Evolutionary conservation across 2,888 invertebrate species (phyloP).

Genomic region (Ochropacha duplaris): DNA sequence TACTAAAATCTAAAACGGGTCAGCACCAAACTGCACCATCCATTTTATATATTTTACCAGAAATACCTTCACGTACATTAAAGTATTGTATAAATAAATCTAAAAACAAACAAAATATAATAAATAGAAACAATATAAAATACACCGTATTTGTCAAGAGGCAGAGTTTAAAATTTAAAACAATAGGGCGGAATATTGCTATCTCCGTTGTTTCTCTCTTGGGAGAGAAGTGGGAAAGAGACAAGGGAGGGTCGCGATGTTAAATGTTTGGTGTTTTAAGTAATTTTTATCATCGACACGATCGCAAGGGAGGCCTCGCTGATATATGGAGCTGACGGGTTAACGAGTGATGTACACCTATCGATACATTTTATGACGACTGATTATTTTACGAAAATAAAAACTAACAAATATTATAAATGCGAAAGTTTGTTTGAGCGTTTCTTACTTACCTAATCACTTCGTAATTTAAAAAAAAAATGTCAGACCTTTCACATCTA

Average conservation of each 20-base stretch:
- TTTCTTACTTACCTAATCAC: no score
- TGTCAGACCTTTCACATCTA: no score
- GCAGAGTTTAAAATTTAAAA: constrained; percentile 41
- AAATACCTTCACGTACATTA: constrained; percentile 67
- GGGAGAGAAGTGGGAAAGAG: constrained; percentile 42
- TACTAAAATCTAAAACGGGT: constrained; percentile 35
- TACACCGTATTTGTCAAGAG: constrained; percentile 33
- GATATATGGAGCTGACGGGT: constrained; percentile 75
- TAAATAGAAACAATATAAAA: constrained; percentile 25
- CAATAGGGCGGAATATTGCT: constrained; percentile 27
- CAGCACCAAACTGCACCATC: constrained; percentile 48
- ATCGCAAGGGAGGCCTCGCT: constrained; percentile 72
- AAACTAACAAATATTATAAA: no score
- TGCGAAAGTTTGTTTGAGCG: no score
- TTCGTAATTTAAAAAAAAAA: no score
- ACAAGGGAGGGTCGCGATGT: constrained; percentile 54
- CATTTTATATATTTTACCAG: constrained; percentile 67
- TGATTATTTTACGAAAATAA: background rate
- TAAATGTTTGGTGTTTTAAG: constrained; percentile 82
- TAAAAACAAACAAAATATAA: constrained; percentile 31
- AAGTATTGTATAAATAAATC: constrained; percentile 58
- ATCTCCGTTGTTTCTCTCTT: constrained; percentile 33
- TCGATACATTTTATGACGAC: constrained; percentile 36
- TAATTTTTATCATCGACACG: constrained; percentile 82
- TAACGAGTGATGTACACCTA: constrained; percentile 53